A percentile compares a stretch with the other conserved stretches of the same genome.
Conservation (phyloP, 2,888 invertebrate species). For the Prenolepis imparis region DNA sequence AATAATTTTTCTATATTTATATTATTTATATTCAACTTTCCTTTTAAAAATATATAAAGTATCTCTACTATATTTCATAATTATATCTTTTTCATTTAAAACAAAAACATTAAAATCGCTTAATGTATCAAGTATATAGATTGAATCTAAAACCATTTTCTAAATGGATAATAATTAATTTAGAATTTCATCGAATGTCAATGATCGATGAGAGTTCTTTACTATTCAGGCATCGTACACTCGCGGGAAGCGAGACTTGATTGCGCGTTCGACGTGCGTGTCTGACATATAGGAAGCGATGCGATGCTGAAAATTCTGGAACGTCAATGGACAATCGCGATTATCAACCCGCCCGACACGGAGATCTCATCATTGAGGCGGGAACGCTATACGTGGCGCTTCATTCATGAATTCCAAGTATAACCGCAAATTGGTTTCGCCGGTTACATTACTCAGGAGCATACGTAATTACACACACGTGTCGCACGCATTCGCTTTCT, state of each 20-base stretch:
- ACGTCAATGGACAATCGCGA: conserved; percentile 50
- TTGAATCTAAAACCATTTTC: too few species aligned
- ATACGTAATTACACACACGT: conserved; percentile 36
- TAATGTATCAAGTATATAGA: not conserved
- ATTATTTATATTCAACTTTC: not conserved
- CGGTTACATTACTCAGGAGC: conserved; percentile 40
- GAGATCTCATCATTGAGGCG: conserved; percentile 56
- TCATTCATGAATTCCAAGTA: conserved; percentile 67
- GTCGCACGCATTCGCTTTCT: conserved; percentile 8
- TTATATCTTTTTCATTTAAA: not conserved
- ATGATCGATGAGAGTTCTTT: conserved; percentile 19
- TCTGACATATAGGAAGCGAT: conserved; percentile 27
- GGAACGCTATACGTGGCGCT: conserved; percentile 51
- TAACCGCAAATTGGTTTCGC: conserved; percentile 62
- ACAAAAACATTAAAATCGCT: not conserved
- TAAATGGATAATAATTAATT: too few species aligned
- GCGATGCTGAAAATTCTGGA: conserved; percentile 44
- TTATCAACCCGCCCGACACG: conserved; percentile 44
- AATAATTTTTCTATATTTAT: not conserved
- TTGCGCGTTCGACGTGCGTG: conserved; percentile 36
- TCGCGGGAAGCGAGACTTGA: conserved; percentile 7
- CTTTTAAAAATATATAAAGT: too few species aligned
- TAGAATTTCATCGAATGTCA: conserved; percentile 1
- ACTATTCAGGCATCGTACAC: conserved; percentile 12
- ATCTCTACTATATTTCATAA: too few species aligned